Evolutionary conservation across 2,797 vertebrate genomes (phyloP), one percentile per base, ranked within the genome.

Genomic region (Menidia menidia): DNA sequence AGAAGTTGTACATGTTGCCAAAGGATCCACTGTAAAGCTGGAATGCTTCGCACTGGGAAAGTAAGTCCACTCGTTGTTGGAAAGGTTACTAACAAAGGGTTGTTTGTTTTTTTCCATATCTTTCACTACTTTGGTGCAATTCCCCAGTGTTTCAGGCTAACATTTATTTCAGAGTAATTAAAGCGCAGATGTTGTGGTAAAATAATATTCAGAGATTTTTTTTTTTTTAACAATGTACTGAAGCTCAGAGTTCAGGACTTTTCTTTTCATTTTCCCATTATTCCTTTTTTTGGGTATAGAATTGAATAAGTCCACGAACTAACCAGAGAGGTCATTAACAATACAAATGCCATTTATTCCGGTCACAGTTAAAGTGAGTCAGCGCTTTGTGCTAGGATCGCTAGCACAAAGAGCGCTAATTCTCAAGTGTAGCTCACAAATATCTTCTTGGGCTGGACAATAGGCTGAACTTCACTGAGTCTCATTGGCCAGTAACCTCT

Each of bases 31-130:
- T 0, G 96, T 97, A 52, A 97, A 96, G 74, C 90, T 99, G 87
- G 98, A 99, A 82, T 99, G 98, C 88, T 99, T 99, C 70, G 98
- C 98, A 67, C 87, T 99, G 85, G 98, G 98, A 90, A 99, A 99
- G 98, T 99, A 96, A 96, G 97, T 94, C 52, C 25, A 19, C 47
- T 42, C 68, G 68, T 52, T 39, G 25, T 71, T 12, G 3, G 30
- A 77, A 68, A 77, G 35, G 19, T 13, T 68, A 53, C 39, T 52
- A 35, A 44, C 71, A 62, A 62, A 73, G 57, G 12, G 15, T 57
- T 8, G 1, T 8, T 47, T 39, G 30, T 64, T 57, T 64, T 61
- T 71, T 77, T 71, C 69, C 11, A 54, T 77, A 48, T 65, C 12
- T 79, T 71, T 64, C 64, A 55, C 64, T 25, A 52, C 61, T 79